phyloP scores from a whole-genome alignment of 1,140 invertebrate genomes.

The Drosophila repleta region DNA sequence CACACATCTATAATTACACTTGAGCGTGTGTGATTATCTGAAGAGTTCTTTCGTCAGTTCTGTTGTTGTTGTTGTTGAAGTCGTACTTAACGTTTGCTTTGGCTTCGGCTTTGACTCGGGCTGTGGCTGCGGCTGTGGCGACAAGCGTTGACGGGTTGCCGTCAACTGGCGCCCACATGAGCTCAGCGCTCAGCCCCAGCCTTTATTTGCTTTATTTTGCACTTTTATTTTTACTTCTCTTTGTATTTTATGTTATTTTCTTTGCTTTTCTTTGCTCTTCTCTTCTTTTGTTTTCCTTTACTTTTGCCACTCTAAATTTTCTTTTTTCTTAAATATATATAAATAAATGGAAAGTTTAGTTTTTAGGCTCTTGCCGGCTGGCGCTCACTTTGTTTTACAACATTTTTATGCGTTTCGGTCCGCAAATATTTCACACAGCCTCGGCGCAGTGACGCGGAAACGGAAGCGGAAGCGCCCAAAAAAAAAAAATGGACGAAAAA shows the following conservation, averaged over 20 bases:
- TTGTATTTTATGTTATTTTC: not conserved
- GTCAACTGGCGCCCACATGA: not conserved
- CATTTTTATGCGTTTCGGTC: conserved; percentile 54
- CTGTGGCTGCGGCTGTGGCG: not conserved
- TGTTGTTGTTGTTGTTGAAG: conserved; percentile 1
- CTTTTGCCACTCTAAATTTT: conserved; percentile 7
- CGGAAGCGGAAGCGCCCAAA: conserved; percentile 40
- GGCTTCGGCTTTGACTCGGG: not conserved
- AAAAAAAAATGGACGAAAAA: not conserved
- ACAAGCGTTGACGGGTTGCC: not conserved
- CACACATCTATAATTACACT: conserved; percentile 11
- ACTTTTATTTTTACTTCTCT: not conserved
- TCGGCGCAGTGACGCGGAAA: conserved; percentile 52
- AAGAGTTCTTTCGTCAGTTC: conserved; percentile 7
- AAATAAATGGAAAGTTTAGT: not conserved
- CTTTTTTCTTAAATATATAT: not conserved
- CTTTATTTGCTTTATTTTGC: not conserved
- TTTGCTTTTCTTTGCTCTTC: not conserved
- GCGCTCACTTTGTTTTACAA: conserved; percentile 65
- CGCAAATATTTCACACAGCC: conserved; percentile 54
- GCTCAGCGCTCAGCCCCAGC: too few species aligned
- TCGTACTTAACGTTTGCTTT: conserved; percentile 13
- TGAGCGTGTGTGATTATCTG: conserved; percentile 21
- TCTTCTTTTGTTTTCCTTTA: not conserved
- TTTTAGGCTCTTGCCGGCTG: conserved; percentile 8